Evolutionary conservation across 2,113 vertebrate genomes (phyloP).

Genomic region (Numenius arquata): DNA sequence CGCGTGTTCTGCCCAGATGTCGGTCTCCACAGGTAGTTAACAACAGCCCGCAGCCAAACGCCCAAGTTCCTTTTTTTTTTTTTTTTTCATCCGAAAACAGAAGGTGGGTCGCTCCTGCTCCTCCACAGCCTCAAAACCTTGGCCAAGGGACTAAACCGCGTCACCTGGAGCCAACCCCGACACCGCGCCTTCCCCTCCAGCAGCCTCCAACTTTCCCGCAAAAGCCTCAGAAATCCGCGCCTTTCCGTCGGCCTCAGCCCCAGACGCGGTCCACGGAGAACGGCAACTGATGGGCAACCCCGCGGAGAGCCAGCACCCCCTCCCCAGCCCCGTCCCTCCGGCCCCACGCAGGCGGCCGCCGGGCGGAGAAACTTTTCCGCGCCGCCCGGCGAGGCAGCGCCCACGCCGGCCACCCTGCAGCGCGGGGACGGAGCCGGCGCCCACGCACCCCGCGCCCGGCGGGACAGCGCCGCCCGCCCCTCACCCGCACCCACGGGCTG

Average conservation of each 20-base stretch:
- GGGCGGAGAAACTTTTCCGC: neutral
- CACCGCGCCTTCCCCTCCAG: neutral
- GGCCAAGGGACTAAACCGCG: neutral
- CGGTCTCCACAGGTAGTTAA: neutral
- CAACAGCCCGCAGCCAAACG: neutral
- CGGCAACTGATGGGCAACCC: neutral
- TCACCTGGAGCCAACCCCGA: neutral
- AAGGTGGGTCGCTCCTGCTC: neutral
- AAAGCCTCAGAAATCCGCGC: neutral
- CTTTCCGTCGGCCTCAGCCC: neutral
- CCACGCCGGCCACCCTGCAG: neutral
- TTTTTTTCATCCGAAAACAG: neutral
- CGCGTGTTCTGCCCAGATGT: neutral
- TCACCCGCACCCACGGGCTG: neutral
- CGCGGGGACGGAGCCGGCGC: neutral
- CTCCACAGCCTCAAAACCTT: neutral
- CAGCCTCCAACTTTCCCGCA: neutral
- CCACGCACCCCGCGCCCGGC: neutral
- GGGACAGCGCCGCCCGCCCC: neutral
- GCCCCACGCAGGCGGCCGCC: neutral
- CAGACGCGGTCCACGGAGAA: too few species aligned
- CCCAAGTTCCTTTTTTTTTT: neutral
- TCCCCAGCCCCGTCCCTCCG: neutral
- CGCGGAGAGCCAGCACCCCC: neutral
- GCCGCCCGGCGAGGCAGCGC: neutral